A percentile compares a stretch with the other conserved stretches of the same genome.
These are phyloP conservation scores for Agapostemon virescens DNA, from an alignment of 2,888 invertebrate genomes.

Conservation along the genomic window DNA sequence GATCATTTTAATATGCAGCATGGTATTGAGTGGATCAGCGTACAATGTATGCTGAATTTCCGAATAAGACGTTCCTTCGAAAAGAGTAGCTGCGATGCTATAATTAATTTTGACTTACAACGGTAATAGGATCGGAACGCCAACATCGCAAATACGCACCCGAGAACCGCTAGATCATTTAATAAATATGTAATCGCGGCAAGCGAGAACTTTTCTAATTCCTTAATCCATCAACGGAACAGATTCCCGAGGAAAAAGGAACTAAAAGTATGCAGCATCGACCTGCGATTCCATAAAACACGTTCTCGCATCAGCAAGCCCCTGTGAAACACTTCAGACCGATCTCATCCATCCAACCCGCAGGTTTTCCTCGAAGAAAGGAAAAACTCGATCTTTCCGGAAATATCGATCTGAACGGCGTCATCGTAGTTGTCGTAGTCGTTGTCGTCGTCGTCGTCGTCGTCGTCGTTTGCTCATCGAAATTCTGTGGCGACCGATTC, in stretches of 20 bases:
- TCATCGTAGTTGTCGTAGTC: not conserved
- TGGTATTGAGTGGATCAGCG: no score
- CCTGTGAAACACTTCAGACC: conserved; percentile 10
- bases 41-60: no score
- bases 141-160: not conserved
- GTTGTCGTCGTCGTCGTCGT: not conserved
- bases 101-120: no score
- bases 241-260: no score
- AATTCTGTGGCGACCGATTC: conserved; percentile 27
- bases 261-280: not conserved
- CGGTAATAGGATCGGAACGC: not conserved
- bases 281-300: conserved; percentile 1
- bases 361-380: not conserved
- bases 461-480: not conserved
- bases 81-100: no score
- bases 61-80: no score
- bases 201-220: not conserved
- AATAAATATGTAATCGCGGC: conserved; percentile 16
- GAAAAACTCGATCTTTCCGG: conserved; percentile 15
- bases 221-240: conserved; percentile 13
- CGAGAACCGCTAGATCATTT: conserved; percentile 11
- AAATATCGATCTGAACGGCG: not conserved
- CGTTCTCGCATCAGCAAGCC: conserved; percentile 8
- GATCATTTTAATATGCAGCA: no score
- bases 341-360: not conserved